Conservation (phyloP, 2,797 vertebrate species). For the Thalassophryne amazonica region DNA sequence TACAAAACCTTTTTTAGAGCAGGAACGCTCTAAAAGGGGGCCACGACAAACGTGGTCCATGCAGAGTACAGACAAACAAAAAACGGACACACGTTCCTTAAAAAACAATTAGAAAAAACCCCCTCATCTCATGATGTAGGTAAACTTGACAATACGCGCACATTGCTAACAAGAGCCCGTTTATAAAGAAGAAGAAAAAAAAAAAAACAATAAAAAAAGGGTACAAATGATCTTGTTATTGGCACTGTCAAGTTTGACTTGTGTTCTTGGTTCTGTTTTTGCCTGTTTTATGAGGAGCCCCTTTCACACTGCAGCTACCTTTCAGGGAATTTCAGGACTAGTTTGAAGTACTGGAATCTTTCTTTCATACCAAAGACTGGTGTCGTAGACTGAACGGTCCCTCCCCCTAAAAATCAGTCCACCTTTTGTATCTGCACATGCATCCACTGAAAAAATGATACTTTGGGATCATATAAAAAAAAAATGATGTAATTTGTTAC, state of each 20-base stretch:
- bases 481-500: no score
- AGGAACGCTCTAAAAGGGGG: conserved; percentile 18
- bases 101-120: conserved; percentile 10
- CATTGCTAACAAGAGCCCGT: conserved; percentile 10
- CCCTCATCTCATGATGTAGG: conserved; percentile 17
- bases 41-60: conserved; percentile 31
- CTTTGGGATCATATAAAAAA: no score
- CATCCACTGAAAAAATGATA: no score
- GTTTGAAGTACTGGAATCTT: no score
- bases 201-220: no score
- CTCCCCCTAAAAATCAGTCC: no score
- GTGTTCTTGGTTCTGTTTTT: conserved; percentile 11
- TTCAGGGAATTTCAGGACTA: no score
- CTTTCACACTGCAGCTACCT: no score
- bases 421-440: no score
- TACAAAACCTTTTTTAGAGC: conserved; percentile 29
- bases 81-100: conserved; percentile 30
- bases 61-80: conserved; percentile 35
- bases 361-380: no score
- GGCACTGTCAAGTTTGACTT: conserved; percentile 1
- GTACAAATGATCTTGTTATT: conserved; percentile 1
- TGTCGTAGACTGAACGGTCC: no score
- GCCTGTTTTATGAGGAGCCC: no score
- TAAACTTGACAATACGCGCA: conserved; percentile 17
- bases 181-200: conserved; percentile 1